Base-by-base conservation (phyloP, 2,113 vertebrate species). In the Dicerorhinus sumatrensis region DNA sequence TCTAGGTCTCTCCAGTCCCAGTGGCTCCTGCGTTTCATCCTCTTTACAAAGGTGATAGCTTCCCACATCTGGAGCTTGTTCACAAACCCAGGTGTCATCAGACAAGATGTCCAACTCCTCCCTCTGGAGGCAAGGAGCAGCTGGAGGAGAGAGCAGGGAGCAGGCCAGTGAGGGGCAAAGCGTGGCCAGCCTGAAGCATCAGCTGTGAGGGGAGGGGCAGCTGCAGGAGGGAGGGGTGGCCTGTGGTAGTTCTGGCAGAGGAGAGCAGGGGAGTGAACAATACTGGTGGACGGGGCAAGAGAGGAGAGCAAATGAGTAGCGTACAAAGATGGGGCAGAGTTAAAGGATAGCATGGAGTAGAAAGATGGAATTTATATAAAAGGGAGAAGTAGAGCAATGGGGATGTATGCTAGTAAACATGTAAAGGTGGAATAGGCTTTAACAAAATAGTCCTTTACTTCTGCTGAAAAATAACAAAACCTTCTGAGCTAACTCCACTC, bases 161-260 rank as follows among this genome's bases (percentile, higher is more conserved):
- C 14, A 11, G 8, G 70, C 42, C 13, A 29, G 11, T 7, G 27
- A 67, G 23, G 54, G 36, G 31, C 33, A n/a, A 6, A 70, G 51
- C 8, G 17, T 1, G 11, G 48, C 60, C 4, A 36, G n/a, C 73
- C 60, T 18, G 6, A 33, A 23, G 18, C 63, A 20, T 16, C 6
- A 2, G 5, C 72, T 36, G 3, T 12, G 0, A 39, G 63, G 33
- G n/a, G 21, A 70, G 16, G 70, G 29, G 42, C 6, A 7, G 12
- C 39, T 39, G 65, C 51, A 62, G 17, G 17, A 31, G 21, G 60
- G 20, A 33, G 51, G 1, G 1, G 29, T 3, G 36, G 0, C 51
- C 25, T 2, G 3, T 12, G 46, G 2, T 25, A 2, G 0, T 11
- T 54, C 36, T 16, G 33, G n/a, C 48, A 3, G 33, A 9, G 5